phyloP scores from a whole-genome alignment of 1,140 invertebrate genomes.

The Brachionus plicatilis region DNA sequence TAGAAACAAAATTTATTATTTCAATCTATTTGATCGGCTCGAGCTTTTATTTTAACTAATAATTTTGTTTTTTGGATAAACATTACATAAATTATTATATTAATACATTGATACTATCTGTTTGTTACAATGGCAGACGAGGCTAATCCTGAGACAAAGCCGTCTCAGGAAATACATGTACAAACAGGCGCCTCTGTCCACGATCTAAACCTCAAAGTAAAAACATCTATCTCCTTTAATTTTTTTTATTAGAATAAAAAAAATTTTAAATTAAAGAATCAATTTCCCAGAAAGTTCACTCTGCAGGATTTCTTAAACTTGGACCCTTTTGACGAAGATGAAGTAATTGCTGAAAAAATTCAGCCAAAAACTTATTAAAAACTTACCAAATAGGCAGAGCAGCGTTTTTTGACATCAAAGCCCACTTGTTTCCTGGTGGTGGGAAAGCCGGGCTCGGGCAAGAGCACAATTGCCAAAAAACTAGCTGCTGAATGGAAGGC shows the following conservation, averaged over 20 bases:
- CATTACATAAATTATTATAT: neutral
- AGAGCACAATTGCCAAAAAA: slow-evolving; percentile 51
- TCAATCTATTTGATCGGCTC: neutral
- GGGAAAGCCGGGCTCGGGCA: slow-evolving; percentile 55
- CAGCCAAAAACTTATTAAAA: neutral
- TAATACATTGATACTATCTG: neutral
- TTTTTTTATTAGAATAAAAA: neutral
- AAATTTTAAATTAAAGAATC: neutral
- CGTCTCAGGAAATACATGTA: neutral
- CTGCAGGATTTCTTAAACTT: neutral
- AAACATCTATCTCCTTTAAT: neutral
- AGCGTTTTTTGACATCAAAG: slow-evolving; percentile 53
- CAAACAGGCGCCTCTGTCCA: neutral
- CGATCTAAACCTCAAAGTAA: neutral
- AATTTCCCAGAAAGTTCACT: neutral
- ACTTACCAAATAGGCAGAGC: slow-evolving; percentile 47
- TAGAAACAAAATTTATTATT: neutral
- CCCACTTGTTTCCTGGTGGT: slow-evolving; percentile 55
- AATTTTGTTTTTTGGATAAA: neutral
- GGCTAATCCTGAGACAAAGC: neutral
- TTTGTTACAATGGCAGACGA: neutral
- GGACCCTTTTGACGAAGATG: slow-evolving; percentile 37
- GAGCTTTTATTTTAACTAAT: neutral
- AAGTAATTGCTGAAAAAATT: neutral
- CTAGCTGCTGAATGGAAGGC: slow-evolving; percentile 54